Percentiles rank a stretch among this genome's conserved stretches.
Conservation (phyloP, 2,888 invertebrate species). For the Plebejus anna region DNA sequence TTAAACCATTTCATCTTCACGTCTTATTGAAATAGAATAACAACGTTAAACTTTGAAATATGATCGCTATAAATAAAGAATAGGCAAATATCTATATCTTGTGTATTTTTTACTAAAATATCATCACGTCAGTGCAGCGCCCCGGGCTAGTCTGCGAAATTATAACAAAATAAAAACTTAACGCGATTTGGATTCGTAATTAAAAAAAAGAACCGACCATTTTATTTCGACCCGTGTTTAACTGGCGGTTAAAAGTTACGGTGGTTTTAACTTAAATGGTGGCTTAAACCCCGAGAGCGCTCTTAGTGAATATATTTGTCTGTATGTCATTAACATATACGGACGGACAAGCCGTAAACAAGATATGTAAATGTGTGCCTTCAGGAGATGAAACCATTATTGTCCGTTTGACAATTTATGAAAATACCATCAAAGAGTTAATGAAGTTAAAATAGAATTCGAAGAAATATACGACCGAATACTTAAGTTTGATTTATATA, state of each 20-base stretch:
- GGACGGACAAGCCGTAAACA: conserved; percentile 63
- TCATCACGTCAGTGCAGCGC: conserved; percentile 65
- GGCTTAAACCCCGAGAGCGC: conserved; percentile 52
- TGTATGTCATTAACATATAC: conserved; percentile 63
- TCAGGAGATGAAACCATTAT: conserved; percentile 45
- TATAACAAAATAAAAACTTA: conserved; percentile 75
- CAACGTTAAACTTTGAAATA: conserved; percentile 7
- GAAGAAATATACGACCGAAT: conserved; percentile 20
- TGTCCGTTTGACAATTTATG: conserved; percentile 45
- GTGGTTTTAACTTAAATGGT: conserved; percentile 45
- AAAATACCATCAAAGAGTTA: conserved; percentile 28
- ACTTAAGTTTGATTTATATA: conserved; percentile 1
- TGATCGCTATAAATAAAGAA: conserved; percentile 1
- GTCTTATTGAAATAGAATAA: not conserved
- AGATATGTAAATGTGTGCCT: conserved; percentile 66
- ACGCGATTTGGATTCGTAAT: conserved; percentile 61
- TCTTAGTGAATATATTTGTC: conserved; percentile 62
- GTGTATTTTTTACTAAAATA: conserved; percentile 50
- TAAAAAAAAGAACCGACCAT: conserved; percentile 55
- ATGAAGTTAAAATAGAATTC: conserved; percentile 27
- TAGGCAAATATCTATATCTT: conserved; percentile 41
- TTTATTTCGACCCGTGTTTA: conserved; percentile 41
- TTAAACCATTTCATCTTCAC: not conserved
- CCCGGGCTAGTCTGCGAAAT: conserved; percentile 71
- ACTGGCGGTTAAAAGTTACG: conserved; percentile 10